Conservation (phyloP, 2,888 invertebrate genomes). For the Cerceris ruficornis region DNA sequence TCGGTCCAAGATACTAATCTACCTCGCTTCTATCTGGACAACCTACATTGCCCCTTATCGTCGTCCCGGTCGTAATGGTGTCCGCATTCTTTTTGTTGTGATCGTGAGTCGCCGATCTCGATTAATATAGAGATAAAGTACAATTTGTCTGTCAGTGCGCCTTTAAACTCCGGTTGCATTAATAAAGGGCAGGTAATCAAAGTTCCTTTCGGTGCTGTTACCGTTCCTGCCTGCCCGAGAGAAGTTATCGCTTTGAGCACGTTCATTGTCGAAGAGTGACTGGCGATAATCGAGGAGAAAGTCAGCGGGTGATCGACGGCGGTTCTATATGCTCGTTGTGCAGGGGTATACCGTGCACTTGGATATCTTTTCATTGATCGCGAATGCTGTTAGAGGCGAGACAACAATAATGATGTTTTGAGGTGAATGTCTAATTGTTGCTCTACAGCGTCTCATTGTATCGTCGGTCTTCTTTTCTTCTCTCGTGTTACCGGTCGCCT, state of each 20-base stretch:
- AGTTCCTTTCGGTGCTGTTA: conserved; percentile 67
- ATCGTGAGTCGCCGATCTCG: conserved; percentile 54
- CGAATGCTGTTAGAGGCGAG: conserved; percentile 13
- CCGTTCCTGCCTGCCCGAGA: conserved; percentile 45
- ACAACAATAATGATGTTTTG: conserved; percentile 55
- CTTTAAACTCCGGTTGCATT: conserved; percentile 57
- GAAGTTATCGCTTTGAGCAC: conserved; percentile 61
- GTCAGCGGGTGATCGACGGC: conserved; percentile 74
- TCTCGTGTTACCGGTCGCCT: too few relatives aligned
- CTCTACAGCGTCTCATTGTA: conserved; percentile 24
- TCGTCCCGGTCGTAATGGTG: conserved; percentile 8
- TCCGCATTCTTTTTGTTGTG: conserved; percentile 34
- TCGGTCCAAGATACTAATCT: conserved; percentile 27
- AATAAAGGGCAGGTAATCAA: conserved; percentile 74
- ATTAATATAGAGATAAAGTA: conserved; percentile 70
- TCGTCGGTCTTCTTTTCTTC: background rate
- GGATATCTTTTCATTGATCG: conserved; percentile 54
- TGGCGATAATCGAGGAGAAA: conserved; percentile 68
- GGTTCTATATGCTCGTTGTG: conserved; percentile 64
- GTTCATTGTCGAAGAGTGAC: conserved; percentile 72
- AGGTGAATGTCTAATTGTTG: conserved; percentile 49
- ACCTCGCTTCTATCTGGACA: conserved; percentile 25
- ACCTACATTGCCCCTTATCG: conserved; percentile 18
- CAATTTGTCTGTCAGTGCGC: conserved; percentile 68
- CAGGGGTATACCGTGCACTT: conserved; percentile 37